These are phyloP conservation scores for Dichetophora obliterata DNA, from an alignment of 2,888 invertebrate species.

Conservation along the genomic window DNA sequence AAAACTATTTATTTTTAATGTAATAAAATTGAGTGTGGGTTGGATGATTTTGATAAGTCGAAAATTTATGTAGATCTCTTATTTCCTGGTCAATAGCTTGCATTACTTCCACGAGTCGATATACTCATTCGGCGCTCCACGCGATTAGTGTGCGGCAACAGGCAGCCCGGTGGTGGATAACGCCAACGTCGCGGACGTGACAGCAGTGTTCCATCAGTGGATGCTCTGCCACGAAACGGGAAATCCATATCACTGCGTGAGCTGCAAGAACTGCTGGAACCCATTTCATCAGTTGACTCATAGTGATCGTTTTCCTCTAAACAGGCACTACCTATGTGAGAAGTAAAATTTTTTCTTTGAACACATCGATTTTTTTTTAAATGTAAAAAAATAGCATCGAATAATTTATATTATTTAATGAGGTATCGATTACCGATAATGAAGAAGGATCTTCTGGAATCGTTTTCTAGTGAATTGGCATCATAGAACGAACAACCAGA, in stretches of 20 bases:
- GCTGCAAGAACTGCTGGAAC: constrained; percentile 68
- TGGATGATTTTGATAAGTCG: too few relatives aligned
- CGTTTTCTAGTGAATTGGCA: constrained; percentile 58
- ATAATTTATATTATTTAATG: background rate
- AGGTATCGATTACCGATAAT: constrained; percentile 56
- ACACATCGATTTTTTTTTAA: too few relatives aligned
- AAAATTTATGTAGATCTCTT: background rate
- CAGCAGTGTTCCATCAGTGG: constrained; percentile 77
- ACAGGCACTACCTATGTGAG: constrained; percentile 73
- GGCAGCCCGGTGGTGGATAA: constrained; percentile 71
- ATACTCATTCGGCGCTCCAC: constrained; percentile 83
- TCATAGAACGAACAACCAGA: constrained; percentile 70
- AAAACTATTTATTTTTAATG: too few relatives aligned
- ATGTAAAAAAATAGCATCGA: too few relatives aligned
- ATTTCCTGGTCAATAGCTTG: constrained; percentile 62
- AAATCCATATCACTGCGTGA: constrained; percentile 67
- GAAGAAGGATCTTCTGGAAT: constrained; percentile 65
- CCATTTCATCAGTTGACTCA: constrained; percentile 73
- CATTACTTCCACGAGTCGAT: constrained; percentile 74
- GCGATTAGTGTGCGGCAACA: constrained; percentile 70
- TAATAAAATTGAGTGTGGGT: too few relatives aligned
- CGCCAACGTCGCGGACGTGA: constrained; percentile 76
- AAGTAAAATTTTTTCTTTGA: background rate
- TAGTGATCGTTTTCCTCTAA: constrained; percentile 75
- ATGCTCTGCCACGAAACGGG: constrained; percentile 81